Percentiles rank a stretch among this genome's conserved stretches.
These are phyloP conservation scores for Mesoclemmys tuberculata DNA, from an alignment of 2,113 vertebrate species.

Conservation along the genomic window DNA sequence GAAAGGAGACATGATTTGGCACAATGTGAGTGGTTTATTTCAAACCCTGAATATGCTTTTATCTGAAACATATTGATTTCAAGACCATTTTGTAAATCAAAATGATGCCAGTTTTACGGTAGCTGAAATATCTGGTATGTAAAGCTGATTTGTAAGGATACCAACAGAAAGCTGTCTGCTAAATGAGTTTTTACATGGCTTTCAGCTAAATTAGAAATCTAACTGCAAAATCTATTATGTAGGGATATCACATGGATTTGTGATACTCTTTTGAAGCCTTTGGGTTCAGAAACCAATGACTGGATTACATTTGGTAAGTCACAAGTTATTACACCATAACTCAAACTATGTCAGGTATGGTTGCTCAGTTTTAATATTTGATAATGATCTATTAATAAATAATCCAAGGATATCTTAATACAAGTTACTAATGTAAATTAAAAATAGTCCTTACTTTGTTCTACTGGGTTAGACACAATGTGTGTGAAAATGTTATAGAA, in stretches of 20 bases:
- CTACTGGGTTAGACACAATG: neutral
- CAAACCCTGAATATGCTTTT: neutral
- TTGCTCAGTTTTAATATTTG: constrained; percentile 21
- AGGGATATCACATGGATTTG: neutral
- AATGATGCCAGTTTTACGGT: neutral
- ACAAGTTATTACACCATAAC: neutral
- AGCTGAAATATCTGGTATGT: neutral
- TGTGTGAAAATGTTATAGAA: neutral
- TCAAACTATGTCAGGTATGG: neutral
- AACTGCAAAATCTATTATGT: neutral
- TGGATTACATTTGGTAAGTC: neutral
- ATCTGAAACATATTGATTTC: neutral
- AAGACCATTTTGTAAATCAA: neutral
- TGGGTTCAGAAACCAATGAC: neutral
- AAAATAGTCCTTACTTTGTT: neutral
- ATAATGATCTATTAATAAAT: neutral
- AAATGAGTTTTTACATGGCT: neutral
- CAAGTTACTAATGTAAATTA: neutral
- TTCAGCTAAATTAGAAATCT: neutral
- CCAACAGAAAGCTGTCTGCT: neutral
- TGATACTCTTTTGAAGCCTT: neutral
- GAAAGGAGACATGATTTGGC: neutral
- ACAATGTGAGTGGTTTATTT: neutral
- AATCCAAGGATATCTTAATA: neutral
- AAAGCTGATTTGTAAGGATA: neutral